Evolutionary conservation across 2,113 vertebrate species (phyloP).

Genomic region (Melospiza georgiana): DNA sequence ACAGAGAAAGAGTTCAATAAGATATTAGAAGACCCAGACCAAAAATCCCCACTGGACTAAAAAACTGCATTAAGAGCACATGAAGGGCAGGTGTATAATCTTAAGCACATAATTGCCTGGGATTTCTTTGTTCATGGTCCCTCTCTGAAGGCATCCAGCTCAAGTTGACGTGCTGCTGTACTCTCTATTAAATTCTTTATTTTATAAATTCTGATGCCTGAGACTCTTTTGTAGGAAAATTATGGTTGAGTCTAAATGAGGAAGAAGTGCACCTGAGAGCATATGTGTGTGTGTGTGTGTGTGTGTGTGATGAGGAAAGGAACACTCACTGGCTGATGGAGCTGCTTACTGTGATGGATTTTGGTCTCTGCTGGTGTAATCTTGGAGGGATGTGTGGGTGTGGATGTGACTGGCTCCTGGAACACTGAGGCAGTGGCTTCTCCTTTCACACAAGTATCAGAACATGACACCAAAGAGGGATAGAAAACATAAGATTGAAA

Average conservation of each 20-base stretch:
- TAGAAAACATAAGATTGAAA: neutral
- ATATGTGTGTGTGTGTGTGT: too few relatives aligned
- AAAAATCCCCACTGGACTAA: neutral
- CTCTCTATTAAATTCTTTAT: neutral
- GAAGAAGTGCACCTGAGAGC: neutral
- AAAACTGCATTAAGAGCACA: neutral
- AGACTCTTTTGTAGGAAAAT: neutral
- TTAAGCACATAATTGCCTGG: neutral
- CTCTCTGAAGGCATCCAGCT: neutral
- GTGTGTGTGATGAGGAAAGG: neutral
- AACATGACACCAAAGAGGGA: neutral
- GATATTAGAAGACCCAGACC: neutral
- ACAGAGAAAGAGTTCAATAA: neutral
- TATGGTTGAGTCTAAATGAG: neutral
- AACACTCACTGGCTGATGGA: neutral
- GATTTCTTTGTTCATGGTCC: neutral
- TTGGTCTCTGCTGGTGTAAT: neutral
- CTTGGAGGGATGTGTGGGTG: neutral
- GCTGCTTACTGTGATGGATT: neutral
- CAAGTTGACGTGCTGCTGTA: neutral
- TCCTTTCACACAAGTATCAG: neutral
- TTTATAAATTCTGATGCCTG: neutral
- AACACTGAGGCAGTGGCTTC: accelerated
- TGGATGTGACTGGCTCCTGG: neutral
- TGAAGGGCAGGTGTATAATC: neutral